These are phyloP conservation scores for Cremastobaeus sp. DNA, from an alignment of 2,888 invertebrate species.

Conservation along the genomic window DNA sequence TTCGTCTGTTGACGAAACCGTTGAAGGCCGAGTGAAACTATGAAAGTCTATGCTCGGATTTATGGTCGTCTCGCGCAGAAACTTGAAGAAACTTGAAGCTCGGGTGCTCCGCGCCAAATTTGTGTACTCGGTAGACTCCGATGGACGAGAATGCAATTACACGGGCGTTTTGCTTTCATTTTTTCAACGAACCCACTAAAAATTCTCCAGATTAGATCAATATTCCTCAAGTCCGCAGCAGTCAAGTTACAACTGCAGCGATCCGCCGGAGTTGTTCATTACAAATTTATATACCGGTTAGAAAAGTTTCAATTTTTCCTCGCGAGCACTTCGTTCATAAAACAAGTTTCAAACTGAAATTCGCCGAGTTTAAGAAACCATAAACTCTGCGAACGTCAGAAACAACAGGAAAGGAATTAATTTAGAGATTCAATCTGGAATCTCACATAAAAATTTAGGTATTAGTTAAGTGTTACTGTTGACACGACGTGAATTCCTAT, in stretches of 20 bases:
- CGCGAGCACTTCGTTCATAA: conserved; percentile 1
- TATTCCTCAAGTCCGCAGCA: conserved; percentile 1
- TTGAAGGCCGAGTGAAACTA: conserved; percentile 19
- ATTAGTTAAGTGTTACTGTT: no score
- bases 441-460: no score
- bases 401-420: no score
- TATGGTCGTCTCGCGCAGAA: no score
- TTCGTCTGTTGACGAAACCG: conserved; percentile 4
- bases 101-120: no score
- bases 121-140: not conserved
- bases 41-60: conserved; percentile 12
- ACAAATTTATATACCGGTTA: conserved; percentile 25
- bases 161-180: not conserved
- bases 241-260: conserved; percentile 19
- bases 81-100: no score
- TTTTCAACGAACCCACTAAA: not conserved
- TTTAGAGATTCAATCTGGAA: no score
- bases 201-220: conserved; percentile 6
- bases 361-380: no score
- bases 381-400: no score
- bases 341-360: conserved; percentile 26
- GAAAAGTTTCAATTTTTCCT: conserved; percentile 9
- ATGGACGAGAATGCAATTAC: not conserved
- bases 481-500: no score
- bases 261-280: conserved; percentile 24